phyloP scores from a whole-genome alignment of 2,113 vertebrate genomes.

The Corythornis vintsioides region DNA sequence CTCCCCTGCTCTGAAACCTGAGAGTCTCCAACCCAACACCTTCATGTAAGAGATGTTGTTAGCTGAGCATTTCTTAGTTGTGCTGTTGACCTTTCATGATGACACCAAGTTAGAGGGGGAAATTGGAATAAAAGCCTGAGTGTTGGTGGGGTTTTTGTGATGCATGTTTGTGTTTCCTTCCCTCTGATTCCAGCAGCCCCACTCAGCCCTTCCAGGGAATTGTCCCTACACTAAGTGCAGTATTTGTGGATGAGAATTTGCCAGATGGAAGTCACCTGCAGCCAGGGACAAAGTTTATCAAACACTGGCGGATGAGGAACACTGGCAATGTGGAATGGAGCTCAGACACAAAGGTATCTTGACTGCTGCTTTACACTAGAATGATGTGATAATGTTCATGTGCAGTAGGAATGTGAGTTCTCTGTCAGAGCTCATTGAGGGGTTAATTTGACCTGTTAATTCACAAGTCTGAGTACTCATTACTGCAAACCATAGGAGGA shows the following conservation, averaged over 20 bases:
- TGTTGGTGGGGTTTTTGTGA: neutral
- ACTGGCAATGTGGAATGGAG: conserved; percentile 93
- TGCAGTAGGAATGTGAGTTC: neutral
- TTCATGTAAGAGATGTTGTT: conserved; percentile 69
- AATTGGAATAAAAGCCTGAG: neutral
- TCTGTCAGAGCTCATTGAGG: neutral
- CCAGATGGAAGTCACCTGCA: conserved; percentile 93
- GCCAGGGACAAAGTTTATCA: conserved; percentile 94
- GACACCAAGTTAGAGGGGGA: neutral
- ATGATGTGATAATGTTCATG: neutral
- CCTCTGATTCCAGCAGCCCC: conserved; percentile 75
- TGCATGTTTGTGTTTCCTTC: conserved; percentile 1
- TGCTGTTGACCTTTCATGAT: neutral
- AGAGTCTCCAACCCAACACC: conserved; percentile 72
- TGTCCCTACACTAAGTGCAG: conserved; percentile 90
- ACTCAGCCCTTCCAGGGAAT: conserved; percentile 85
- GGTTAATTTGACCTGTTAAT: neutral
- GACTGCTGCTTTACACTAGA: neutral
- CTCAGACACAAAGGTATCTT: conserved; percentile 88
- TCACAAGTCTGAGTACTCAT: neutral
- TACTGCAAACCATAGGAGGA: neutral
- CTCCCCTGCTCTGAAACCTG: conserved; percentile 67
- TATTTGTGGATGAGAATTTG: conserved; percentile 98
- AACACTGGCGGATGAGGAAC: conserved; percentile 98
- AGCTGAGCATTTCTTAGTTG: neutral